A percentile compares a stretch with the other conserved stretches of the same genome.
phyloP scores from a whole-genome alignment of 2,113 vertebrate species.

The Ammodytes dubius region DNA sequence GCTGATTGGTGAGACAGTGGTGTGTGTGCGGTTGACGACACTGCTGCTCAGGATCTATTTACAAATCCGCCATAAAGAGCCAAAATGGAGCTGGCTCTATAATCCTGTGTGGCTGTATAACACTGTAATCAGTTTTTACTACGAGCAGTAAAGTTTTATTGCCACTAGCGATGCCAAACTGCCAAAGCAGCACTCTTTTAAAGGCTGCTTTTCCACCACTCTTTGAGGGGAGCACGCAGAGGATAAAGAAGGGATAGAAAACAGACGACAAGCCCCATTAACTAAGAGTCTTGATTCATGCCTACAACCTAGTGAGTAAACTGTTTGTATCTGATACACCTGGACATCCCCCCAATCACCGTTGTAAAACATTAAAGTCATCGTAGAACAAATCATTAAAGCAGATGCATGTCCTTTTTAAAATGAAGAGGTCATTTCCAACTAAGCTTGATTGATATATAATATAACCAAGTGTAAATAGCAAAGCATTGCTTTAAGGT shows the following conservation, averaged over 20 bases:
- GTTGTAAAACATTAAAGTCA: constrained; percentile 11
- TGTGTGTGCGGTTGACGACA: constrained; percentile 10
- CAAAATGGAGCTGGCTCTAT: constrained; percentile 37
- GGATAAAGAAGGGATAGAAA: constrained; percentile 35
- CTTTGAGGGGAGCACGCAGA: constrained; percentile 29
- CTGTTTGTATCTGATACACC: constrained; percentile 29
- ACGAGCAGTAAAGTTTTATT: constrained; percentile 62
- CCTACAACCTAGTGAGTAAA: constrained; percentile 22
- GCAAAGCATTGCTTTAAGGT: neutral
- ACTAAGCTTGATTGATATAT: neutral
- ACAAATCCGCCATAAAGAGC: constrained; percentile 57
- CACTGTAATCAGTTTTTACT: constrained; percentile 72
- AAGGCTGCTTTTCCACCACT: constrained; percentile 27
- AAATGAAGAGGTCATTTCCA: constrained; percentile 21
- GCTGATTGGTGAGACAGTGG: neutral
- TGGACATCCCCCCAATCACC: constrained; percentile 7
- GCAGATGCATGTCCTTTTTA: neutral
- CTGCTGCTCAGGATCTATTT: constrained; percentile 39
- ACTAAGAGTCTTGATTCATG: constrained; percentile 41
- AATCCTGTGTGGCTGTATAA: constrained; percentile 48
- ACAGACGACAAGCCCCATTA: constrained; percentile 56
- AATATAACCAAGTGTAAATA: neutral
- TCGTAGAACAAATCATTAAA: constrained; percentile 7
- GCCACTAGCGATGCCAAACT: constrained; percentile 49
- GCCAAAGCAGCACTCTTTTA: constrained; percentile 56